Percentiles rank a stretch among this genome's conserved stretches.
Evolutionary conservation across 1,140 invertebrate genomes (phyloP).

Genomic region (Meteorus sp.): DNA sequence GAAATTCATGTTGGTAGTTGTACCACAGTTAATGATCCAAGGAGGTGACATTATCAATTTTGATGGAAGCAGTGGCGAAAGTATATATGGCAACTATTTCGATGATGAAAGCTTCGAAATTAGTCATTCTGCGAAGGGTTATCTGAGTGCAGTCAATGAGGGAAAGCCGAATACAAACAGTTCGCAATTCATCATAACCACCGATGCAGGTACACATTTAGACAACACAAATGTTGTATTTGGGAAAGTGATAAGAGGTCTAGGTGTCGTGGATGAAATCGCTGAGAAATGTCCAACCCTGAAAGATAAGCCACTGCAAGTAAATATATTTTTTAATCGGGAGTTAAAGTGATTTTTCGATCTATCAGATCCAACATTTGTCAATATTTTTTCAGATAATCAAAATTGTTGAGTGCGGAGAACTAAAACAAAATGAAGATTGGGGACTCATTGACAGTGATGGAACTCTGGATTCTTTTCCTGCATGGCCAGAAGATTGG

Average conservation of each 20-base stretch:
- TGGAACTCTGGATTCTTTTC: conserved; percentile 68
- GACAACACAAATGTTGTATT: conserved; percentile 91
- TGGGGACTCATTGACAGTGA: conserved; percentile 73
- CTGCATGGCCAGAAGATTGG: conserved; percentile 78
- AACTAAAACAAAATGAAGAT: conserved; percentile 63
- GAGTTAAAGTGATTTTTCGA: conserved; percentile 3
- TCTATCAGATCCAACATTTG: conserved; percentile 14
- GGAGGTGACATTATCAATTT: conserved; percentile 81
- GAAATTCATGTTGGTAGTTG: no score
- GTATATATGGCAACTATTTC: conserved; percentile 89
- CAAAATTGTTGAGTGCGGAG: conserved; percentile 72
- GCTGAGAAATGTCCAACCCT: conserved; percentile 59
- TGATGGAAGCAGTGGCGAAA: conserved; percentile 87
- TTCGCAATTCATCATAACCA: conserved; percentile 94
- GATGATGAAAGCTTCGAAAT: conserved; percentile 85
- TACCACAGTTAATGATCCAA: conserved; percentile 80
- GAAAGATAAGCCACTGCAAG: conserved; percentile 63
- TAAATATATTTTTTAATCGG: conserved; percentile 39
- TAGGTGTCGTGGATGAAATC: conserved; percentile 69
- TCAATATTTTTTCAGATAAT: conserved; percentile 60
- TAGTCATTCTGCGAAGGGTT: conserved; percentile 68
- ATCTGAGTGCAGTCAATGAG: conserved; percentile 89
- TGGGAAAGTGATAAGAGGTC: conserved; percentile 76
- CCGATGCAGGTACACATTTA: conserved; percentile 79
- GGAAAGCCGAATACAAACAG: conserved; percentile 84